phyloP scores from a whole-genome alignment of 2,797 vertebrate species.

The Molossus molossus region DNA sequence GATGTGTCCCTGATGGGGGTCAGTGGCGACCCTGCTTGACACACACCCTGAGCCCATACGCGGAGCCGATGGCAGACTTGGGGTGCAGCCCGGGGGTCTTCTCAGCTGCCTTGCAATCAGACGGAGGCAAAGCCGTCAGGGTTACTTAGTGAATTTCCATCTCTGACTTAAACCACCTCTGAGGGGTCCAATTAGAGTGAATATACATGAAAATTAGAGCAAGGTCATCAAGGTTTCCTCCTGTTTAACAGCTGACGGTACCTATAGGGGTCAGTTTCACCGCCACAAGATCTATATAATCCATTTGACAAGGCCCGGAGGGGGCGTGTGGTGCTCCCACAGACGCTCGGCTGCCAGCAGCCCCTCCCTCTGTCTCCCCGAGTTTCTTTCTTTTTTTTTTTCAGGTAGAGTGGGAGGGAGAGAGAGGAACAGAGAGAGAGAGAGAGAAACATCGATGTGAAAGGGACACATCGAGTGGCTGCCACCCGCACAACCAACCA shows the following conservation, averaged over 20 bases:
- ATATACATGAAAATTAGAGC: slow-evolving; percentile 74
- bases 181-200: slow-evolving; percentile 77
- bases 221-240: slow-evolving; percentile 73
- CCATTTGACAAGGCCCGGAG: not conserved
- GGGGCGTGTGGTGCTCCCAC: too few species aligned
- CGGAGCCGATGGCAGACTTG: not conserved
- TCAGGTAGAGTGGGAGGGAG: too few species aligned
- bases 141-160: slow-evolving; percentile 39
- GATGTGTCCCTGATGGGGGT: too few species aligned
- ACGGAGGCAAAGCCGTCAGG: not conserved
- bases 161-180: slow-evolving; percentile 54
- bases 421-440: too few species aligned
- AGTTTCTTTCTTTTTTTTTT: too few species aligned
- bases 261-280: slow-evolving; percentile 69
- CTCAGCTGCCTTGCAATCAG: not conserved
- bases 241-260: slow-evolving; percentile 73
- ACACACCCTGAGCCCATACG: too few species aligned
- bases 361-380: too few species aligned
- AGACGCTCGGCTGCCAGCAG: too few species aligned
- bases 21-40: too few species aligned
- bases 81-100: not conserved
- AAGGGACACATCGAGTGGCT: too few species aligned
- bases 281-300: slow-evolving; percentile 66
- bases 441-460: too few species aligned
- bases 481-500: too few species aligned